Conservation (phyloP, 2,113 vertebrate genomes). For the Rhea americana region DNA sequence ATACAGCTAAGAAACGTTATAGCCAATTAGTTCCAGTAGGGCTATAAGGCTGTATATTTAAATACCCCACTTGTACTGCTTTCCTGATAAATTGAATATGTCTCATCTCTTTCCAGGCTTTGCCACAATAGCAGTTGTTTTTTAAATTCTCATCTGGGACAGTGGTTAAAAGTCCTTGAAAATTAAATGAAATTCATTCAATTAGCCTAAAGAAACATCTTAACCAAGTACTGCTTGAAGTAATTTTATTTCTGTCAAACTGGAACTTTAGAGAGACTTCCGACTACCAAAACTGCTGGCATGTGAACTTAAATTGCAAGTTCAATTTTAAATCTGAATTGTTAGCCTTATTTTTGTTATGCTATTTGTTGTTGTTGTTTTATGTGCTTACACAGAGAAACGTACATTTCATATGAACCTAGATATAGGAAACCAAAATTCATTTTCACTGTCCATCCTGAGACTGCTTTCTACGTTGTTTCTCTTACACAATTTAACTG, state of each 20-base stretch:
- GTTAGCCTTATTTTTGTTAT: too few species aligned
- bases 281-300: not conserved
- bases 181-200: conserved; percentile 67
- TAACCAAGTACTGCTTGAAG: conserved; percentile 49
- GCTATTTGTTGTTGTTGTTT: not conserved
- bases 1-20: conserved; percentile 50
- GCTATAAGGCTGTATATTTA: conserved; percentile 49
- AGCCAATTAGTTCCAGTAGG: conserved; percentile 60
- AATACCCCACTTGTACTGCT: conserved; percentile 38
- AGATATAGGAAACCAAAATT: not conserved
- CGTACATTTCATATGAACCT: not conserved
- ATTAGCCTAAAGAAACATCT: conserved; percentile 59
- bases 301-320: not conserved
- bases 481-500: not conserved
- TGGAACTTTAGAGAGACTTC: conserved; percentile 20
- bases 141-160: conserved; percentile 67
- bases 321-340: not conserved
- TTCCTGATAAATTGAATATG: conserved; percentile 55
- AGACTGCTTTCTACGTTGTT: not conserved
- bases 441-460: not conserved
- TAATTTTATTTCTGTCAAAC: conserved; percentile 50
- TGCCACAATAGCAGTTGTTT: conserved; percentile 54
- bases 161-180: conserved; percentile 71
- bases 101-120: conserved; percentile 55
- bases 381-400: not conserved